Conservation (phyloP, 2,113 vertebrate genomes). For the Apodemus speciosus region DNA sequence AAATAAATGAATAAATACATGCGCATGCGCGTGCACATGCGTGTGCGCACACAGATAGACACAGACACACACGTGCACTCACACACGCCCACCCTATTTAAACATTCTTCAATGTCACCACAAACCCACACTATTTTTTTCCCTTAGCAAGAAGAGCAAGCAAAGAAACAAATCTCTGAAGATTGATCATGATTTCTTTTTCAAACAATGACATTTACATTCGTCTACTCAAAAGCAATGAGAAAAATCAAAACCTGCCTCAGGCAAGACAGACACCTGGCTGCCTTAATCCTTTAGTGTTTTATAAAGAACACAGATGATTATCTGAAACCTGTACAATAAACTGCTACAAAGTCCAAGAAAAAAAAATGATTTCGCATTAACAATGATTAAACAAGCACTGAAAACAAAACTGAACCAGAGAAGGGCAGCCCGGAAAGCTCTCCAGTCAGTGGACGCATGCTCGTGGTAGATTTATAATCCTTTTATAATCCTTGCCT, state of each 20-base stretch:
- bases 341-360: conserved; percentile 84
- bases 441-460: background rate
- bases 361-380: conserved; percentile 79
- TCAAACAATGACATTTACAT: conserved; percentile 15
- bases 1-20: background rate
- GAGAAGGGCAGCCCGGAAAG: conserved; percentile 34
- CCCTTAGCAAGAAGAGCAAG: background rate
- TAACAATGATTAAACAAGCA: conserved; percentile 80
- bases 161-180: background rate
- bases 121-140: background rate
- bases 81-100: background rate
- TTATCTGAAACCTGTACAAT: conserved; percentile 73
- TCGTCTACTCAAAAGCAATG: conserved; percentile 18
- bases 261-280: background rate
- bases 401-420: conserved; percentile 52
- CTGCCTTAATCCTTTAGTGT: conserved; percentile 56
- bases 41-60: no score
- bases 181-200: conserved; percentile 25
- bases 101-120: background rate
- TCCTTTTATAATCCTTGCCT: conserved; percentile 54
- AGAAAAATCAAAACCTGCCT: conserved; percentile 28
- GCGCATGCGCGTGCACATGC: no score
- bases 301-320: conserved; percentile 72
- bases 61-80: no score
- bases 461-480: conserved; percentile 55